Conservation (phyloP, 2,888 invertebrate genomes). For the Pheosia gnoma region DNA sequence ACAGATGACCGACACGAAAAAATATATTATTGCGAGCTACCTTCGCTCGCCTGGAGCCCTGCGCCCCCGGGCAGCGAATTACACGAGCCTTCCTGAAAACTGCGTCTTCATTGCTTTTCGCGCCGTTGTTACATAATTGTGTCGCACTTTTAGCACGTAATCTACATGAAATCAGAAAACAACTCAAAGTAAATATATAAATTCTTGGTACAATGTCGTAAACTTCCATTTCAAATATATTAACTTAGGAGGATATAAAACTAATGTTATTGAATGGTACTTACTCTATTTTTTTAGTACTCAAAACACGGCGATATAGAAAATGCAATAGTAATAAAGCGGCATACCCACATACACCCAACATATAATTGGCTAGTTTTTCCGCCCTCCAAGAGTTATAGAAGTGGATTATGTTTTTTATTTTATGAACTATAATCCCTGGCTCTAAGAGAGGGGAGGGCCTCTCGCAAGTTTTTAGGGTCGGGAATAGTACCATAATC, state of each 20-base stretch:
- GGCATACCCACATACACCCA: not conserved
- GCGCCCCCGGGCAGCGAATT: constrained; percentile 24
- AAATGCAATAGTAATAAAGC: constrained; percentile 5
- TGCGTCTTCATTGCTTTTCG: not conserved
- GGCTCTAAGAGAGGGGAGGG: not conserved
- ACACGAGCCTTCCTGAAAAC: not conserved
- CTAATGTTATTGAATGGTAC: constrained; percentile 51
- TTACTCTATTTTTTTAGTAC: constrained; percentile 41
- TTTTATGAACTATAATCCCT: constrained; percentile 1
- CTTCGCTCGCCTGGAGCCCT: constrained; percentile 38
- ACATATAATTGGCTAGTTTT: constrained; percentile 11
- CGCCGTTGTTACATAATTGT: no score
- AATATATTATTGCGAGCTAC: constrained; percentile 58
- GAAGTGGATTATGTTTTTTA: not conserved
- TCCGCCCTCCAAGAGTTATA: constrained; percentile 7
- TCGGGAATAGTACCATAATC: not conserved
- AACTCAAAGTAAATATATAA: constrained; percentile 8
- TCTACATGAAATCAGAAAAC: not conserved
- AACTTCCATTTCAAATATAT: constrained; percentile 61
- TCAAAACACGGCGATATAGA: constrained; percentile 7
- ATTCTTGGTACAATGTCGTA: constrained; percentile 20
- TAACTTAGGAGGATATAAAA: constrained; percentile 58
- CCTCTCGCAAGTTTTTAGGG: not conserved
- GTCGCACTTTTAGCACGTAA: not conserved
- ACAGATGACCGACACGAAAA: constrained; percentile 70